Conservation (phyloP, 2,797 vertebrate genomes). For the Phalanger gymnotis region DNA sequence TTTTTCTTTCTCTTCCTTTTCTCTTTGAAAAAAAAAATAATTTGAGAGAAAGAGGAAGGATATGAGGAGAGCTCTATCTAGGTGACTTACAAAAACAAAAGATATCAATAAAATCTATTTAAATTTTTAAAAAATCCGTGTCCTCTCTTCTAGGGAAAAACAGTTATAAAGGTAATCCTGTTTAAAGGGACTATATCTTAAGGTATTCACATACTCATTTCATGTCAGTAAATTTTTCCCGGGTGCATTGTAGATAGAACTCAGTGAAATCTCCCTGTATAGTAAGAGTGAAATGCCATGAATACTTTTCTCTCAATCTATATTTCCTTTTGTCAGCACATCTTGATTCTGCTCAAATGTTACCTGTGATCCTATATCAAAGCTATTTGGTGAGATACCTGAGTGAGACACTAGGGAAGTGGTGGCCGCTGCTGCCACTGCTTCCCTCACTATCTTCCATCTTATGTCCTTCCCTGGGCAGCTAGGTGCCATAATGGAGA, state of each 20-base stretch:
- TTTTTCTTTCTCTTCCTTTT: not conserved
- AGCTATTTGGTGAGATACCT: not conserved
- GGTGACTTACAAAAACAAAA: not conserved
- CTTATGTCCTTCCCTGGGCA: not conserved
- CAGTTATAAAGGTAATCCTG: constrained; percentile 1
- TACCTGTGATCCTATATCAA: not conserved
- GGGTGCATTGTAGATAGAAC: not conserved
- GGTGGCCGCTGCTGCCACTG: not conserved
- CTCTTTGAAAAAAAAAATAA: not conserved
- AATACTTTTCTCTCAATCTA: not conserved
- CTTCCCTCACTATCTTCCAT: not conserved
- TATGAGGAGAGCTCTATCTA: not conserved
- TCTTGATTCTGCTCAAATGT: constrained; percentile 1
- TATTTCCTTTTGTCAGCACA: not conserved
- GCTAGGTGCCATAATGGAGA: not conserved
- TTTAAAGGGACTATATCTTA: not conserved
- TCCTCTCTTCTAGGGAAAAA: constrained; percentile 4
- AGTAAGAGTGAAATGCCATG: not conserved
- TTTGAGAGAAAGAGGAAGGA: not conserved
- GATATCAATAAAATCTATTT: not conserved
- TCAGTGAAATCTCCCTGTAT: not conserved
- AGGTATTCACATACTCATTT: not conserved
- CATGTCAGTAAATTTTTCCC: constrained; percentile 1
- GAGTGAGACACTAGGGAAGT: not conserved
- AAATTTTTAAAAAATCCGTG: not conserved